Conservation (phyloP, 2,888 invertebrate species). For the Erebia aethiops region DNA sequence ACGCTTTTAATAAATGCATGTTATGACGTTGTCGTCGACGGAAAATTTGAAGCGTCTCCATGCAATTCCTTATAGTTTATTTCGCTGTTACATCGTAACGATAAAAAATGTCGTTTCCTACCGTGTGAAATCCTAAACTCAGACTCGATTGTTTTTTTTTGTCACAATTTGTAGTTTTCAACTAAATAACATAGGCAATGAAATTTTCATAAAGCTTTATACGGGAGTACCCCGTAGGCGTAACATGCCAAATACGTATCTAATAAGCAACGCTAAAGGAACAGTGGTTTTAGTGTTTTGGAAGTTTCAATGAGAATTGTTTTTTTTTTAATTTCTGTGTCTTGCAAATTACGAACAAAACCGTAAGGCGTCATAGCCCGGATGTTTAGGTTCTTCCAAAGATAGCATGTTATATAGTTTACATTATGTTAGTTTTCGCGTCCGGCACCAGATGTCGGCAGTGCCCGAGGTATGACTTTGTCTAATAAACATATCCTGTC, state of each 20-base stretch:
- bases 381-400: slow-evolving; percentile 78
- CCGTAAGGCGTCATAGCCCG: slow-evolving; percentile 55
- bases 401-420: slow-evolving; percentile 71
- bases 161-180: too few relatives aligned
- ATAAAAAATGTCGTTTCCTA: too few relatives aligned
- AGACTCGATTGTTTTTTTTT: too few relatives aligned
- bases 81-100: too few relatives aligned
- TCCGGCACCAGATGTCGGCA: slow-evolving; percentile 53
- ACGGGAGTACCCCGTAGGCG: too few relatives aligned
- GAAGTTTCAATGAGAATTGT: slow-evolving; percentile 50
- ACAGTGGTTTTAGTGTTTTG: slow-evolving; percentile 40
- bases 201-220: too few relatives aligned
- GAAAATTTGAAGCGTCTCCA: too few relatives aligned
- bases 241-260: background rate
- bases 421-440: slow-evolving; percentile 63
- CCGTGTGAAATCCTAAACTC: too few relatives aligned
- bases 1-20: too few relatives aligned
- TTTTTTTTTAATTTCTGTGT: slow-evolving; percentile 35
- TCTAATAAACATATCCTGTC: slow-evolving; percentile 82
- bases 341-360: slow-evolving; percentile 52
- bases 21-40: too few relatives aligned
- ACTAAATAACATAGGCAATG: too few relatives aligned
- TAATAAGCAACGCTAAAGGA: background rate
- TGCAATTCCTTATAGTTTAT: too few relatives aligned
- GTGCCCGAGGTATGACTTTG: slow-evolving; percentile 72